Base-by-base conservation (phyloP, 23 tunicate genomes). In the Trididemnum nubilum region DNA sequence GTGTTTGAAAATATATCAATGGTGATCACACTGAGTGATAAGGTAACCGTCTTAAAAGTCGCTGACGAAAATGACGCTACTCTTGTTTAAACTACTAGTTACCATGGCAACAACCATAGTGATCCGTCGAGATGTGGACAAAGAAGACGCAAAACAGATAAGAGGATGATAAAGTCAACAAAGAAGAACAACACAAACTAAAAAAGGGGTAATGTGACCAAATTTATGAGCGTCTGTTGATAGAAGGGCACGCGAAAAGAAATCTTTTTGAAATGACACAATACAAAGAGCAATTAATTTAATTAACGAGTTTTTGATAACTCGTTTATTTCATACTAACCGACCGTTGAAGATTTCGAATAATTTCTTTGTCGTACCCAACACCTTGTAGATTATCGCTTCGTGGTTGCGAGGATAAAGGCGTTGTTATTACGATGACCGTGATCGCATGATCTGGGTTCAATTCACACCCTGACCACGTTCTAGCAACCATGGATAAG, bases 281-380 rank as follows among this genome's bases (percentile, higher is more conserved):
- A 28, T 15, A 63, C 69, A 18, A 63, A 15, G 4, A 63, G 23
- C 25, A 23, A 21, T 4, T 61, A 33, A 67, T 67, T 33, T 67
- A 67, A 67, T 67, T 67, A 67, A 67, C 74, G 74, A 67, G 74
- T 33, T 67, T 67, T 67, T 67, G 22, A 67, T 67, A 2, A 67
- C 7, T 12, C 38, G 38, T 32, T 33, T 31, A 12, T 61, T 61
- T 23, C 3, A 61, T 12, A 4, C n/a, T 61, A 5, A 61, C 18
- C 15, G 15, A 44, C 54, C 54, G 54, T 44, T 44, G 15, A 9
- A n/a, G n/a, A n/a, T n/a, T n/a, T n/a, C n/a, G n/a, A n/a, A n/a
- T n/a, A n/a, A n/a, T n/a, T n/a, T n/a, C n/a, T n/a, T n/a, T n/a
- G n/a, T n/a, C n/a, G n/a, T n/a, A n/a, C n/a, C n/a, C n/a, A n/a